These are phyloP conservation scores for Chelonus formosanus DNA, from an alignment of 2,888 invertebrate species.

Conservation along the genomic window DNA sequence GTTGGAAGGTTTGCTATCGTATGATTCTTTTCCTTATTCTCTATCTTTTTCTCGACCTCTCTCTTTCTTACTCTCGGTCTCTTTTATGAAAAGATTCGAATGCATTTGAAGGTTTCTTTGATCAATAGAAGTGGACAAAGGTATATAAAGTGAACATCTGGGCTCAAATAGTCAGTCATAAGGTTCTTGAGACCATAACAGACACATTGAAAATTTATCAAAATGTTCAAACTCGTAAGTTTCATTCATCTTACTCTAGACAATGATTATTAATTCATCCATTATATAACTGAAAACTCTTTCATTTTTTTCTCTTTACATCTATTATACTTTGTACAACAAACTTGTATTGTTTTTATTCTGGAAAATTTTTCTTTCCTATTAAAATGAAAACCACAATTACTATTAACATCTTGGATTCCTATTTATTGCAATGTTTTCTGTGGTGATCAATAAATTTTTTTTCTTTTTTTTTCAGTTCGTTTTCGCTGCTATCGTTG, in stretches of 20 bases:
- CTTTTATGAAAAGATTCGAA: conserved; percentile 14
- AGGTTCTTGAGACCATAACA: conserved; percentile 50
- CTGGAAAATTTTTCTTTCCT: too few species aligned
- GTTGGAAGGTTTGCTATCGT: neutral
- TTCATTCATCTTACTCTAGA: neutral
- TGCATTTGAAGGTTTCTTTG: conserved; percentile 41
- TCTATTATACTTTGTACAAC: too few species aligned
- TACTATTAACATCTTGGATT: neutral
- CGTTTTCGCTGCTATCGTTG: conserved; percentile 53
- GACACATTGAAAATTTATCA: conserved; percentile 43
- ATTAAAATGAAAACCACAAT: too few species aligned
- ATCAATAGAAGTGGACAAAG: conserved; percentile 20
- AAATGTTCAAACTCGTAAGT: conserved; percentile 73
- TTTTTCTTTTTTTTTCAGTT: conserved; percentile 47
- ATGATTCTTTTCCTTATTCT: too few species aligned
- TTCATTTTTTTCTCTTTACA: too few species aligned
- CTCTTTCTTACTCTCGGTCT: conserved; percentile 2
- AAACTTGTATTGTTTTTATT: too few species aligned
- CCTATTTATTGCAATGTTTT: conserved; percentile 6
- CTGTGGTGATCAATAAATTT: conserved; percentile 1
- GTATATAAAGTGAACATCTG: conserved; percentile 39
- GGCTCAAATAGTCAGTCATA: conserved; percentile 52
- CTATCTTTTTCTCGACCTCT: too few species aligned
- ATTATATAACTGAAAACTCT: too few species aligned
- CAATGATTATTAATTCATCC: neutral